Conservation (phyloP, 2,113 vertebrate genomes). For the Ciconia stormi region DNA sequence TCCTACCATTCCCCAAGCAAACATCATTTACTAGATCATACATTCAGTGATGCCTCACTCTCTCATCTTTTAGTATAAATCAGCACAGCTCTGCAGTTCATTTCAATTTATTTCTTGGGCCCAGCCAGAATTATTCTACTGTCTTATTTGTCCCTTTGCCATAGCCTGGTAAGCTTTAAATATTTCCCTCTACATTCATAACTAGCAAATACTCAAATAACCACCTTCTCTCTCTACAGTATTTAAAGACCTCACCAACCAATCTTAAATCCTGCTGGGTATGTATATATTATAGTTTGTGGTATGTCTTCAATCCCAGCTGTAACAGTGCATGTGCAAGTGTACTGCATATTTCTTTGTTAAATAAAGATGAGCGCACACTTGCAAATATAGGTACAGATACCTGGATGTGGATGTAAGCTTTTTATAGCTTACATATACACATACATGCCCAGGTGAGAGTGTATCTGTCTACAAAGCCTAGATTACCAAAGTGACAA, state of each 20-base stretch:
- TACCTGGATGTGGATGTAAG: neutral
- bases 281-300: neutral
- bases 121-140: neutral
- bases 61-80: neutral
- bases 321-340: fast-evolving
- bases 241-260: neutral
- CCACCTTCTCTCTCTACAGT: neutral
- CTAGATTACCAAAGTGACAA: neutral
- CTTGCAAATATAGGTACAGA: neutral
- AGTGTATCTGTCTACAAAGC: neutral
- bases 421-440: neutral
- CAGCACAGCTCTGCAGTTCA: neutral
- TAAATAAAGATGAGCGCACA: neutral
- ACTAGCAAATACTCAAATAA: neutral
- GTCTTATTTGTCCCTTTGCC: neutral
- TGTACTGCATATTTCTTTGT: neutral
- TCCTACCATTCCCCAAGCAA: neutral
- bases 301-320: neutral
- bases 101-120: neutral
- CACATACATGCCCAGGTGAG: neutral
- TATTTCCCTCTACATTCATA: neutral
- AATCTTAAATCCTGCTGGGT: neutral
- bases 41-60: neutral
- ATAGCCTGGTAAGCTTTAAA: neutral
- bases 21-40: neutral